phyloP scores from a whole-genome alignment of 1,140 invertebrate genomes.

The Ooceraea biroi region DNA sequence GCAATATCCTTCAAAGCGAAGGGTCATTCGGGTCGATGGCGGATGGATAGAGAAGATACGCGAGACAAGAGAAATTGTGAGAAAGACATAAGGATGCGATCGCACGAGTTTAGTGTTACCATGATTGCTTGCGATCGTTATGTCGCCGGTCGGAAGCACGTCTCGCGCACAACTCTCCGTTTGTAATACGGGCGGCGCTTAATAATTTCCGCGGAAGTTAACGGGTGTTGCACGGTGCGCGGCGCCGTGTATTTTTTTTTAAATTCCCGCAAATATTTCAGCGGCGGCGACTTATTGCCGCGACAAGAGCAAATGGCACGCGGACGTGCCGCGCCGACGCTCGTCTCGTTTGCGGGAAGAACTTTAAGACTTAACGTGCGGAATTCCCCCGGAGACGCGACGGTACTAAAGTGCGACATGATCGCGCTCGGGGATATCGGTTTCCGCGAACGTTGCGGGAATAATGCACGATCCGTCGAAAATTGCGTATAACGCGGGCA shows the following conservation, averaged over 20 bases:
- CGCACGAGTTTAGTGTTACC: slow-evolving; percentile 25
- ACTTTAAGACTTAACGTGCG: slow-evolving; percentile 56
- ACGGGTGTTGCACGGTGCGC: slow-evolving; percentile 16
- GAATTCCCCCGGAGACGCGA: slow-evolving; percentile 49
- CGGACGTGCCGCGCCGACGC: slow-evolving; percentile 58
- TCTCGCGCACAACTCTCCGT: slow-evolving; percentile 51
- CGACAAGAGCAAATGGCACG: slow-evolving; percentile 65
- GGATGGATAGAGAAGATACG: slow-evolving; percentile 36
- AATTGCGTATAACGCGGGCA: slow-evolving; percentile 1
- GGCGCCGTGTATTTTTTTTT: slow-evolving; percentile 53
- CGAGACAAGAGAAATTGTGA: neutral
- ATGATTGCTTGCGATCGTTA: slow-evolving; percentile 50
- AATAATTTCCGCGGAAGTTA: slow-evolving; percentile 60
- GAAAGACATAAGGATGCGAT: slow-evolving; percentile 45
- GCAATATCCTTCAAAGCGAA: slow-evolving; percentile 47
- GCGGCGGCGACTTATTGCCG: slow-evolving; percentile 58
- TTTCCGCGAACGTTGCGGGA: slow-evolving; percentile 40
- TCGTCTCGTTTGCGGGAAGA: slow-evolving; percentile 53
- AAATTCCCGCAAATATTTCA: slow-evolving; percentile 63
- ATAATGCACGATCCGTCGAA: slow-evolving; percentile 20
- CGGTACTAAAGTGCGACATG: slow-evolving; percentile 51
- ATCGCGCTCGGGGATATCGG: slow-evolving; percentile 51
- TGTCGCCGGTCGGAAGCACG: slow-evolving; percentile 22
- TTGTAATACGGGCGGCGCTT: slow-evolving; percentile 61
- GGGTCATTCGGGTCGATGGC: slow-evolving; percentile 50